phyloP scores from a whole-genome alignment of 2,113 vertebrate species.

The Scatophagus argus region DNA sequence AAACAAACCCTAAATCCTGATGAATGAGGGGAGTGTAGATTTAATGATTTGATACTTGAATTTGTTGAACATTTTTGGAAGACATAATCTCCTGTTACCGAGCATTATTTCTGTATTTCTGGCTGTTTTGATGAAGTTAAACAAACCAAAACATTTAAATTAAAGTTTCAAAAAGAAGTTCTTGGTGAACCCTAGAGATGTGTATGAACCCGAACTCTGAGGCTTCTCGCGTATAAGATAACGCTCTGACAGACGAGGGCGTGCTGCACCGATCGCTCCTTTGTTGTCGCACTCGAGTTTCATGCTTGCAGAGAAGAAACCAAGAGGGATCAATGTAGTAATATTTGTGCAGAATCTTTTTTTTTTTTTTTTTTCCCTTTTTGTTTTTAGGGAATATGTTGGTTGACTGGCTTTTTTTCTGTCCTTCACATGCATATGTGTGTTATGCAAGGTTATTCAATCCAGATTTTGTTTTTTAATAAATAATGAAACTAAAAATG shows the following conservation, averaged over 20 bases:
- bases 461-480: slow-evolving; percentile 75
- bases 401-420: slow-evolving; percentile 54
- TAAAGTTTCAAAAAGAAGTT: background rate
- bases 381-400: slow-evolving; percentile 55
- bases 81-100: background rate
- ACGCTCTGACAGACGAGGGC: background rate
- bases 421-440: slow-evolving; percentile 70
- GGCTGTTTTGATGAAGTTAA: background rate
- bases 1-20: background rate
- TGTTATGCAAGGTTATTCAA: slow-evolving; percentile 74
- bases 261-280: slow-evolving; percentile 46
- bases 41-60: slow-evolving; percentile 32
- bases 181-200: background rate
- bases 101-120: background rate
- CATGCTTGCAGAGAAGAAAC: slow-evolving; percentile 45
- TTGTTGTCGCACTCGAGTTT: slow-evolving; percentile 41
- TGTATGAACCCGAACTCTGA: slow-evolving; percentile 23
- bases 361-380: slow-evolving; percentile 11
- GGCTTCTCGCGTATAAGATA: background rate
- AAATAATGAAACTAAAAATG: slow-evolving; percentile 62
- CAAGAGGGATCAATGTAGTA: slow-evolving; percentile 15
- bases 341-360: slow-evolving; percentile 22
- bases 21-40: slow-evolving; percentile 13
- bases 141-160: slow-evolving; percentile 14
- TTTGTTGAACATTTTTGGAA: slow-evolving; percentile 23